phyloP scores from a whole-genome alignment of 2,797 vertebrate genomes.

The Benthosema pterotum region DNA sequence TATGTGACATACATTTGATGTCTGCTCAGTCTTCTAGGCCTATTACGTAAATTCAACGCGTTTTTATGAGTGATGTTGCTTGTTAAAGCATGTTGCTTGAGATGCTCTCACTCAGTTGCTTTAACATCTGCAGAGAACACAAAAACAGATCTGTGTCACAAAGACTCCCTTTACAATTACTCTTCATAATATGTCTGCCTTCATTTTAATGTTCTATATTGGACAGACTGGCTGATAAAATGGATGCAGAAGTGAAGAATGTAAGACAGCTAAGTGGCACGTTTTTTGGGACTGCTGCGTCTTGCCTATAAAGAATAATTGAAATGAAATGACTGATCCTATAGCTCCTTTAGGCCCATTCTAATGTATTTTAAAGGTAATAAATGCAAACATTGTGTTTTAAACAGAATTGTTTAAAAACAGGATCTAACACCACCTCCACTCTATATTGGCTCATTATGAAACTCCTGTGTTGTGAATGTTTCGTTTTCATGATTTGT shows the following conservation, averaged over 20 bases:
- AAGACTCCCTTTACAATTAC: conserved; percentile 44
- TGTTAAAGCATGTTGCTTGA: background rate
- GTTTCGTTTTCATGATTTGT: too few species aligned
- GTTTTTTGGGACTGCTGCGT: conserved; percentile 48
- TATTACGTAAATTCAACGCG: conserved; percentile 9
- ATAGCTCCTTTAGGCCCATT: conserved; percentile 38
- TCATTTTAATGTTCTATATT: conserved; percentile 45
- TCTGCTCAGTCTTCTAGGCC: too few species aligned
- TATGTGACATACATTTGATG: too few species aligned
- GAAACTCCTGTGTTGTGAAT: too few species aligned
- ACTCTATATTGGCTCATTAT: too few species aligned
- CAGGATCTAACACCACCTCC: too few species aligned
- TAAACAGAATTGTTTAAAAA: too few species aligned
- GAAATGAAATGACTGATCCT: conserved; percentile 63
- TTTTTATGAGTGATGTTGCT: conserved; percentile 1
- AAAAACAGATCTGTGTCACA: conserved; percentile 41
- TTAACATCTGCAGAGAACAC: conserved; percentile 45
- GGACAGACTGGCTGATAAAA: conserved; percentile 30
- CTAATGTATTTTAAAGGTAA: conserved; percentile 9
- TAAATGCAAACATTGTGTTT: too few species aligned
- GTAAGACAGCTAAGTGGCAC: conserved; percentile 54
- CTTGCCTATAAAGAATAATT: conserved; percentile 61
- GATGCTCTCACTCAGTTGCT: conserved; percentile 39
- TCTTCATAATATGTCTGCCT: conserved; percentile 51
- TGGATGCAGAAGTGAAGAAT: conserved; percentile 31